phyloP scores from a whole-genome alignment of 2,113 vertebrate genomes.

The Amphiprion ocellaris region DNA sequence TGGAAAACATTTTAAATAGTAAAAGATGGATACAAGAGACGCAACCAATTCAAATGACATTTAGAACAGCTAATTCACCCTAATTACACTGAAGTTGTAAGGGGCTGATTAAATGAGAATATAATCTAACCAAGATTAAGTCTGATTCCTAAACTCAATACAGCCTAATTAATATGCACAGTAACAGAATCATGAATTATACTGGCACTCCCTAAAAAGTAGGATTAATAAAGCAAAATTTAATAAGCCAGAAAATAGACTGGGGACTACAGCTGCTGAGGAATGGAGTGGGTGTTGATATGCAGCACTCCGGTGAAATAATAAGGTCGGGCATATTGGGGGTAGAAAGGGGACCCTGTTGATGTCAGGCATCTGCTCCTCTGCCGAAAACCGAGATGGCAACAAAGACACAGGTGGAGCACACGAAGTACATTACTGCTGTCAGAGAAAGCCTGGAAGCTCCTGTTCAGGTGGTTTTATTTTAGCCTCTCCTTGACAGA shows the following conservation, averaged over 20 bases:
- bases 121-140: neutral
- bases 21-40: no score
- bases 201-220: neutral
- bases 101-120: conserved; percentile 2
- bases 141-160: conserved; percentile 10
- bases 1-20: no score
- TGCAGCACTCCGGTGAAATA: conserved; percentile 13
- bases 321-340: conserved; percentile 11
- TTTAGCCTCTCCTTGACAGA: neutral
- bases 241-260: conserved; percentile 5
- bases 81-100: neutral
- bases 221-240: neutral
- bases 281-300: conserved; percentile 12
- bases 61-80: neutral
- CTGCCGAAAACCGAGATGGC: conserved; percentile 14
- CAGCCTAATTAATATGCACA: neutral
- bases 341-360: conserved; percentile 13
- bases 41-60: neutral
- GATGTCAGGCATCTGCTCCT: conserved; percentile 28
- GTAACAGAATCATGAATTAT: neutral
- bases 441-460: conserved; percentile 27
- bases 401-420: conserved; percentile 28
- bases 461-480: neutral
- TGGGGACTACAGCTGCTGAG: neutral
- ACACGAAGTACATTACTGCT: conserved; percentile 1